phyloP scores from a whole-genome alignment of 2,797 vertebrate genomes.

The Anniella stebbinsi region DNA sequence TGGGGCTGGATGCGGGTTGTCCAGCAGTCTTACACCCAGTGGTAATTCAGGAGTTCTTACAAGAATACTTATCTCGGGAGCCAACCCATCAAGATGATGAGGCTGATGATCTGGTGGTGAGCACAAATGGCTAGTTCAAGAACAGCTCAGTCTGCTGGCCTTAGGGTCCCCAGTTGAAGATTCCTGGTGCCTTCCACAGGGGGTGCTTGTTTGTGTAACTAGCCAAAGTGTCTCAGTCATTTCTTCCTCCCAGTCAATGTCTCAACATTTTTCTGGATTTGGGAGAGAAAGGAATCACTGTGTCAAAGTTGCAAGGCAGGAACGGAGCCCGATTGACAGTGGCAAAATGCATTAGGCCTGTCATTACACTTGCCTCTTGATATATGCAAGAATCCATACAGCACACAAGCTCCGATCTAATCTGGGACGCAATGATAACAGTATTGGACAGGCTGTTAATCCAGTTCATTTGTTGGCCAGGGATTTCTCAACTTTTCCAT shows the following conservation, averaged over 20 bases:
- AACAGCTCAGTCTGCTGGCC: no score
- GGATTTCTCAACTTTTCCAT: conserved; percentile 57
- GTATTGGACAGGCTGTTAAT: conserved; percentile 46
- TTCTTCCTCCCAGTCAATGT: not conserved
- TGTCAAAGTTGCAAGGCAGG: not conserved
- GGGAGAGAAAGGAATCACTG: not conserved
- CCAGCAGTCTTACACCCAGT: no score
- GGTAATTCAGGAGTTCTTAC: no score
- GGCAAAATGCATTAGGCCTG: not conserved
- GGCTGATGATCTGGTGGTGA: no score
- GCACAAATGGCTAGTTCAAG: no score
- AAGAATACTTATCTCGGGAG: not conserved
- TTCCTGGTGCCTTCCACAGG: not conserved
- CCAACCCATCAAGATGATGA: not conserved
- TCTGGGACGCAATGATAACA: conserved; percentile 49
- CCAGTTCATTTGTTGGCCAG: conserved; percentile 37
- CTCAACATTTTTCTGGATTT: not conserved
- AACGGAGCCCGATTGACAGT: not conserved
- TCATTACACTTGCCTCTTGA: not conserved
- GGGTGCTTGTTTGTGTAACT: not conserved
- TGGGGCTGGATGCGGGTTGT: no score
- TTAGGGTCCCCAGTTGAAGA: not conserved
- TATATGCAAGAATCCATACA: conserved; percentile 40
- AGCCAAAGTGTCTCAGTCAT: not conserved
- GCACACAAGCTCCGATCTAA: conserved; percentile 20